Conservation (phyloP, 1,140 invertebrate genomes). For the Linepithema humile region DNA sequence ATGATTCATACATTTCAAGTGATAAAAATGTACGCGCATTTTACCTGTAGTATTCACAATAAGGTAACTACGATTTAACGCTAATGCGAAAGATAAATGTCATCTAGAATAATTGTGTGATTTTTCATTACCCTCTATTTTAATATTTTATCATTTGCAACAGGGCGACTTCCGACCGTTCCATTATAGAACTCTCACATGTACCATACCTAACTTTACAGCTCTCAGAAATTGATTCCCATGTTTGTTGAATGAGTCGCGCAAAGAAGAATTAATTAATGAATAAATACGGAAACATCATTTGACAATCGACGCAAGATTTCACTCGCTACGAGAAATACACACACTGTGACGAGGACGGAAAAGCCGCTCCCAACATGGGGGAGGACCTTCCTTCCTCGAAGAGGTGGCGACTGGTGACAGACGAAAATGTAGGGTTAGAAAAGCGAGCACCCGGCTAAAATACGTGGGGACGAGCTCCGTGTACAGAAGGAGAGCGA, state of each 20-base stretch:
- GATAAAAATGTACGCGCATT: background rate
- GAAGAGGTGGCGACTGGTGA: slow-evolving; percentile 14
- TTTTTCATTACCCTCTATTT: background rate
- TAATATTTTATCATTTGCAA: background rate
- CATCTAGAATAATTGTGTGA: background rate
- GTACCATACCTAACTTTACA: background rate
- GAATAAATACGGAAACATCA: background rate
- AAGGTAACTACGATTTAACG: background rate
- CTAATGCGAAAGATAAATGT: background rate
- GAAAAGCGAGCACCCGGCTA: background rate
- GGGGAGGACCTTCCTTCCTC: background rate
- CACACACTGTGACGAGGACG: background rate
- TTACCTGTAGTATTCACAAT: background rate
- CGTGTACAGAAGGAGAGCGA: background rate
- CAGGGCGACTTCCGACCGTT: background rate
- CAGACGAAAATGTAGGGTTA: slow-evolving; percentile 59
- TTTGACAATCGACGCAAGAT: background rate
- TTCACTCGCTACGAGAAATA: background rate
- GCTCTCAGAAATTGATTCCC: background rate
- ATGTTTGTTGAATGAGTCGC: background rate
- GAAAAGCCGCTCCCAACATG: background rate
- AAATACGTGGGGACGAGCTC: background rate
- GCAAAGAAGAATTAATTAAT: background rate
- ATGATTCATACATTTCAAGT: background rate
- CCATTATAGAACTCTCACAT: background rate